Percentiles rank a stretch among this genome's conserved stretches.
Evolutionary conservation across 2,113 vertebrate genomes (phyloP).

Genomic region (Diadophis punctatus): DNA sequence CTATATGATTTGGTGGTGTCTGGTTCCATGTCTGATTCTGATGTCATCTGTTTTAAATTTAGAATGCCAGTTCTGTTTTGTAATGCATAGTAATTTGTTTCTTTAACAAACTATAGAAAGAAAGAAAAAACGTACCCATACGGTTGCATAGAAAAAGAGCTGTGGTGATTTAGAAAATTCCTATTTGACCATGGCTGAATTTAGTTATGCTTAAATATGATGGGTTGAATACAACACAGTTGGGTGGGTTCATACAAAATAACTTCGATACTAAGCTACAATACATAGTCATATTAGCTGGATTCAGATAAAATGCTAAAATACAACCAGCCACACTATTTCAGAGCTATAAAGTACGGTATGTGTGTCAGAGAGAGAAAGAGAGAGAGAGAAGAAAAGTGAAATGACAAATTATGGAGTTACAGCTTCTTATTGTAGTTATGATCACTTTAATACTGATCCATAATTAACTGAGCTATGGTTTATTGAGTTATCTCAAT

Average conservation of each 20-base stretch:
- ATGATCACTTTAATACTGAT: neutral
- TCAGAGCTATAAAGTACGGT: neutral
- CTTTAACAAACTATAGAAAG: slow-evolving; percentile 58
- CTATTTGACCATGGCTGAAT: neutral
- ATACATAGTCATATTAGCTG: neutral
- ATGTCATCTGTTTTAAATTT: slow-evolving; percentile 69
- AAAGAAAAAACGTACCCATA: slow-evolving; percentile 23
- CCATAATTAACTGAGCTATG: neutral
- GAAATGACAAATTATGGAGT: neutral
- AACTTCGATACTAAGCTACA: neutral
- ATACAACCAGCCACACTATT: neutral
- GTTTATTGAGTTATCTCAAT: neutral
- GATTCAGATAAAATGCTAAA: neutral
- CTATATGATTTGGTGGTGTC: slow-evolving; percentile 60
- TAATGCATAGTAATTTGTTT: slow-evolving; percentile 62
- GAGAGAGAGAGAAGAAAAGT: neutral
- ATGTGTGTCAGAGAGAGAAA: neutral
- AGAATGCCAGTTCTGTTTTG: slow-evolving; percentile 66
- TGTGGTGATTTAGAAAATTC: neutral
- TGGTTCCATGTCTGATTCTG: slow-evolving; percentile 63
- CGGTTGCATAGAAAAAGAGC: slow-evolving; percentile 17
- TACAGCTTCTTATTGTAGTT: neutral
- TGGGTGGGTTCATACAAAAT: neutral
- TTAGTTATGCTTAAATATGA: neutral
- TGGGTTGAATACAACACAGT: neutral